phyloP scores from a whole-genome alignment of 2,797 vertebrate genomes.

The Benthosema pterotum region DNA sequence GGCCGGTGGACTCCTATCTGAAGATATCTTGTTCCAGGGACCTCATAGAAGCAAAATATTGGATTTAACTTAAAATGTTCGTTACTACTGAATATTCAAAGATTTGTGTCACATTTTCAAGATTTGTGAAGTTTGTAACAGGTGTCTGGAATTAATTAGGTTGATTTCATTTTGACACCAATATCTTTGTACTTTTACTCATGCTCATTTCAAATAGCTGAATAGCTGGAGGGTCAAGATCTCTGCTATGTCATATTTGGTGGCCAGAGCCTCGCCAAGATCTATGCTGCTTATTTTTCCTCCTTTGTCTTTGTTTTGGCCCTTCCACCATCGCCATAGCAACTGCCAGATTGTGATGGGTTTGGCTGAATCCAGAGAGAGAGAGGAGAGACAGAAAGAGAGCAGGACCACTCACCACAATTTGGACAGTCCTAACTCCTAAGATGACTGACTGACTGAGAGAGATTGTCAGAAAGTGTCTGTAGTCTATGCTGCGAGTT shows the following conservation, averaged over 20 bases:
- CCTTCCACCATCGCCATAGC: constrained; percentile 70
- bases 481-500: too few relatives aligned
- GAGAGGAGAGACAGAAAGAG: constrained; percentile 21
- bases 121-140: too few relatives aligned
- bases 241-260: constrained; percentile 51
- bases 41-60: too few relatives aligned
- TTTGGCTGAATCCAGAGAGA: constrained; percentile 49
- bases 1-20: too few relatives aligned
- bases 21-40: too few relatives aligned
- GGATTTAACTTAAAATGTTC: too few relatives aligned
- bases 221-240: constrained; percentile 25
- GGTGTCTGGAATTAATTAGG: too few relatives aligned
- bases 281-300: constrained; percentile 63
- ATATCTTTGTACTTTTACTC: too few relatives aligned
- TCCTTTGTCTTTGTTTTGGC: constrained; percentile 62
- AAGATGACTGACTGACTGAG: neutral
- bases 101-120: too few relatives aligned
- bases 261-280: constrained; percentile 45
- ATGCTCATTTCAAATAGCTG: too few relatives aligned
- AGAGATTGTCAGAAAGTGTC: neutral
- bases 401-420: constrained; percentile 24
- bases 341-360: constrained; percentile 61
- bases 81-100: too few relatives aligned
- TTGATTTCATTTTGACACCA: too few relatives aligned
- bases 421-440: constrained; percentile 32